These are phyloP conservation scores for Festucalex cinctus DNA, from an alignment of 2,113 vertebrate species.

Conservation along the genomic window DNA sequence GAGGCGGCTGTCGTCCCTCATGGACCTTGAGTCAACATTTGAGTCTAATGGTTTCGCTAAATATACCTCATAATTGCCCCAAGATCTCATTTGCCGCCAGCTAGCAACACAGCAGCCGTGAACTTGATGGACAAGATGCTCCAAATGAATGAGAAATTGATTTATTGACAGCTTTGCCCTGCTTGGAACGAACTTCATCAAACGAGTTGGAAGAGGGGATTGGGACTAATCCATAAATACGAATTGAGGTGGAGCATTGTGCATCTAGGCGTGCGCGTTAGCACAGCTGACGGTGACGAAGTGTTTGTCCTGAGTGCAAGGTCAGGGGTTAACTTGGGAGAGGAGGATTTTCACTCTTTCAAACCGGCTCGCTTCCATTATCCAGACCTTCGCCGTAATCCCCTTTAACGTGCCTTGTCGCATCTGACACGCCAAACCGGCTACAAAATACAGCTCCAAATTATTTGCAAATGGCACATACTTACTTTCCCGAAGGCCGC, in stretches of 20 bases:
- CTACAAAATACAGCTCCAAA: not conserved
- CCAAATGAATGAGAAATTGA: conserved; percentile 18
- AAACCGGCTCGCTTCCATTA: conserved; percentile 55
- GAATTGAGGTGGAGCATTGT: conserved; percentile 27
- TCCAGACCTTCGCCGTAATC: conserved; percentile 56
- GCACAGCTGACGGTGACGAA: conserved; percentile 58
- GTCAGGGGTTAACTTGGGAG: conserved; percentile 54
- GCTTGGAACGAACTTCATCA: conserved; percentile 13
- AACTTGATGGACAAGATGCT: conserved; percentile 52
- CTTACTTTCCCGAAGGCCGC: too few relatives aligned
- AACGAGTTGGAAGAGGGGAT: conserved; percentile 13
- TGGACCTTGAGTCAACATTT: conserved; percentile 61
- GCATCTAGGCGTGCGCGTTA: conserved; percentile 45
- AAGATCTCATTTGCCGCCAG: conserved; percentile 51
- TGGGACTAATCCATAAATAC: conserved; percentile 31
- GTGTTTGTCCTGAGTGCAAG: conserved; percentile 55
- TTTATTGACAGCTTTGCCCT: conserved; percentile 16
- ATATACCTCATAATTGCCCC: conserved; percentile 68
- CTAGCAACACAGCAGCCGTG: conserved; percentile 52
- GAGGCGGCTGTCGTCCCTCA: conserved; percentile 52
- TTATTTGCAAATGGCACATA: conserved; percentile 3
- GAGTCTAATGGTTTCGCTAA: conserved; percentile 66
- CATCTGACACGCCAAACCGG: conserved; percentile 11
- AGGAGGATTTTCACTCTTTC: conserved; percentile 59
- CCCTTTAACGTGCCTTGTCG: conserved; percentile 51